These are phyloP conservation scores for Lampris megalopsis DNA, from an alignment of 2,113 vertebrate species.

Conservation along the genomic window DNA sequence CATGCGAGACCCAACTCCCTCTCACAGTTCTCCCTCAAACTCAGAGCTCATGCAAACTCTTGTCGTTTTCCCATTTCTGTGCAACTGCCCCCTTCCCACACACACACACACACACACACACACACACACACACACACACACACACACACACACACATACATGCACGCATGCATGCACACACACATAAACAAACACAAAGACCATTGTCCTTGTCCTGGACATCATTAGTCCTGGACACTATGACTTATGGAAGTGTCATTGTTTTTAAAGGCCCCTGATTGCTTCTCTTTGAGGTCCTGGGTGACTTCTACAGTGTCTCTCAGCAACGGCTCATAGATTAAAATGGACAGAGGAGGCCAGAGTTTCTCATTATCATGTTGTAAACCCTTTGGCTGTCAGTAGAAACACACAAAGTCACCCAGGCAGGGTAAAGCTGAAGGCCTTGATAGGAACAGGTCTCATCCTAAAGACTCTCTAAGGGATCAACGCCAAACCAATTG, in stretches of 20 bases:
- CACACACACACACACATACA: not conserved
- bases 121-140: not conserved
- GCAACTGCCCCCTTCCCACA: not conserved
- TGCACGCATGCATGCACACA: too few relatives aligned
- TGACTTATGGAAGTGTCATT: constrained; percentile 61
- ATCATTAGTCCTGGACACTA: not conserved
- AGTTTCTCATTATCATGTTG: constrained; percentile 76
- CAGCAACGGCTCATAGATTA: constrained; percentile 70
- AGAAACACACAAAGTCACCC: constrained; percentile 35
- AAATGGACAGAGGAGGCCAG: constrained; percentile 56
- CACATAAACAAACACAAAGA: too few relatives aligned
- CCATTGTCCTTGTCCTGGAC: too few relatives aligned
- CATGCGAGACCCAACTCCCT: not conserved
- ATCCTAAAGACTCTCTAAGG: not conserved
- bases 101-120: not conserved
- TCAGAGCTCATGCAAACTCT: too few relatives aligned
- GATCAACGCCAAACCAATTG: not conserved
- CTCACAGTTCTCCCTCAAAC: too few relatives aligned
- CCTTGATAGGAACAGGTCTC: not conserved
- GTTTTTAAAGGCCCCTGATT: constrained; percentile 56
- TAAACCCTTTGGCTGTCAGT: constrained; percentile 60
- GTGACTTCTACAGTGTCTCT: constrained; percentile 78
- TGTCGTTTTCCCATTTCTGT: not conserved
- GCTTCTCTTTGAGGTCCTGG: constrained; percentile 44
- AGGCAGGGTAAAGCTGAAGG: constrained; percentile 28